Conservation (phyloP, 2,113 vertebrate species). For the Hemiscyllium ocellatum region DNA sequence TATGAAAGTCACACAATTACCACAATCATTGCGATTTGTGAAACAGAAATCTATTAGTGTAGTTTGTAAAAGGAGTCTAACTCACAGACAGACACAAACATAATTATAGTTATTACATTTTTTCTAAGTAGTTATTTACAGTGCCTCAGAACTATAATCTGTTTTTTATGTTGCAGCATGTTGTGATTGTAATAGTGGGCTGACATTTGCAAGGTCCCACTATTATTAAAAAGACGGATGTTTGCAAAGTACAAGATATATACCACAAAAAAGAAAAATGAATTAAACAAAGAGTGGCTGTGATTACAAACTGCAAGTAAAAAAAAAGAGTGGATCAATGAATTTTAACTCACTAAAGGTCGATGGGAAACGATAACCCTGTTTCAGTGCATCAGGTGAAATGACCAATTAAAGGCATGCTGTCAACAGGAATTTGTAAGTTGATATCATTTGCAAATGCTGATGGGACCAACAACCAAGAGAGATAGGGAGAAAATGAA, state of each 20-base stretch:
- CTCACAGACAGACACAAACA: conserved; percentile 46
- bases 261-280: conserved; percentile 40
- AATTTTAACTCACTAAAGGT: not conserved
- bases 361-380: not conserved
- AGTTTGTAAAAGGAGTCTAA: conserved; percentile 26
- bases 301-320: conserved; percentile 11
- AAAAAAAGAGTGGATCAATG: not conserved
- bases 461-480: not conserved
- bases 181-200: conserved; percentile 41
- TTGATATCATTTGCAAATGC: not conserved
- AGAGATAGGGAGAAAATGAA: not conserved
- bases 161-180: conserved; percentile 42
- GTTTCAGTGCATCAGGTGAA: not conserved
- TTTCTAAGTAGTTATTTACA: conserved; percentile 46
- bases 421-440: not conserved
- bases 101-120: conserved; percentile 50
- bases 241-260: conserved; percentile 39
- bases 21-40: conserved; percentile 34
- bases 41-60: conserved; percentile 41
- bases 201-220: conserved; percentile 47
- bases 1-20: conserved; percentile 40
- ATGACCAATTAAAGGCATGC: not conserved
- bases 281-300: conserved; percentile 45
- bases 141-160: conserved; percentile 41
- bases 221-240: conserved; percentile 48